Evolutionary conservation across 2,888 invertebrate species (phyloP).

Genomic region (Omphaloscelis lunosa): DNA sequence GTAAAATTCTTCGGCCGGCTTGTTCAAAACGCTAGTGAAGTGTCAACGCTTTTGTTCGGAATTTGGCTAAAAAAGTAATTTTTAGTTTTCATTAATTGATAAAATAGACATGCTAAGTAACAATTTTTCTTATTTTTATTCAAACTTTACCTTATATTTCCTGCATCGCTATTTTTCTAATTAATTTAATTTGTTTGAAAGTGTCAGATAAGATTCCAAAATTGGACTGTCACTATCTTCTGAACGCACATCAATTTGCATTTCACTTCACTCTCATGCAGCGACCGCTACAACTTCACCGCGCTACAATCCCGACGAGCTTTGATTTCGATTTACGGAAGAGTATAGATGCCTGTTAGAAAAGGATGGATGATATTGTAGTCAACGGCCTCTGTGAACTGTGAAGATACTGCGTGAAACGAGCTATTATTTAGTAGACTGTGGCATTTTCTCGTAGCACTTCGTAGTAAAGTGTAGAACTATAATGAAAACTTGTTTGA

Average conservation of each 20-base stretch:
- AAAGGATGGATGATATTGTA: slow-evolving; percentile 81
- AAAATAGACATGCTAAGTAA: background rate
- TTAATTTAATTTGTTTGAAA: slow-evolving; percentile 20
- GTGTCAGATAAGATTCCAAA: slow-evolving; percentile 20
- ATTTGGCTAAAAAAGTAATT: slow-evolving; percentile 18
- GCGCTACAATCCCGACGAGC: slow-evolving; percentile 87
- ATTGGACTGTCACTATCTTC: slow-evolving; percentile 57
- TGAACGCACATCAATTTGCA: slow-evolving; percentile 78
- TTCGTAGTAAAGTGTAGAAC: slow-evolving; percentile 69
- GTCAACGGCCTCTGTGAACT: slow-evolving; percentile 89
- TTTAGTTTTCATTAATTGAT: background rate
- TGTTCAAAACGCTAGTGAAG: slow-evolving; percentile 65
- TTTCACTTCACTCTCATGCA: slow-evolving; percentile 79
- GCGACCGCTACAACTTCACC: slow-evolving; percentile 81
- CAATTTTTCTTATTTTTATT: background rate
- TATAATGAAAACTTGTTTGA: slow-evolving; percentile 55
- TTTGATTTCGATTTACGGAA: slow-evolving; percentile 91
- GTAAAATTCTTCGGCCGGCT: slow-evolving; percentile 61
- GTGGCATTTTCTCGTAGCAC: slow-evolving; percentile 80
- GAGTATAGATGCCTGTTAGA: slow-evolving; percentile 84
- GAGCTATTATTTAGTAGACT: slow-evolving; percentile 80
- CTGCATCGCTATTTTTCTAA: background rate
- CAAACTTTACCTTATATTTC: background rate
- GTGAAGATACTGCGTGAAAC: slow-evolving; percentile 83
- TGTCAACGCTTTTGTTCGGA: slow-evolving; percentile 31